Evolutionary conservation across 2,888 invertebrate genomes (phyloP), one percentile per base, ranked within the genome.

Genomic region (Pseudococcus viburni): DNA sequence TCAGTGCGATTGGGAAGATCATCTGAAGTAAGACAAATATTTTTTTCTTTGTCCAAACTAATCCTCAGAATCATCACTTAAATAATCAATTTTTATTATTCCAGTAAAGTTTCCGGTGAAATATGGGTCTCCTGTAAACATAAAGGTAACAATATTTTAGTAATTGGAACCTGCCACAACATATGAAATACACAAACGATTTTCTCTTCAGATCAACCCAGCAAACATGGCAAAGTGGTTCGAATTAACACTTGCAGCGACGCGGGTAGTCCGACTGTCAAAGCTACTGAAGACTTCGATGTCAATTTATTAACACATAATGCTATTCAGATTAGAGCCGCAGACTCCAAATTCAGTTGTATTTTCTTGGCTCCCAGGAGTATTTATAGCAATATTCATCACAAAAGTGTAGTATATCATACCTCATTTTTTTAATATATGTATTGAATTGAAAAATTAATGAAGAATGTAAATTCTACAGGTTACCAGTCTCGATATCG

Each of bases 91-190:
- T 87, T 87, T 55, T 33, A 9, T 15, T 87, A 26, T 91, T 92
- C 73, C 90, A 93, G 93, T 90, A 91, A 93, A 89, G 92, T 93
- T 0, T 92, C 93, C 89, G 91, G 91, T 83, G 91, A 92, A 90
- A 92, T 92, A 39, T 93, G 93, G 93, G 92, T 93, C 90, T 93
- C 93, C 0, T 92, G 92, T 17, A 93, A 93, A 91, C 92, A 91
- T 46, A 90, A 90, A 90, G 90, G 90, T 90, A 89, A 22, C 26
- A 33, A 33, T 33, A 33, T 33, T 33, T 3, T 33, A 33, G 26
- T n/a, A 33, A 33, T 3, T 33, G 1, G 3, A 1, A 33, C 26
- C 26, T 33, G 26, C 26, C 26, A 3, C 26, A 33, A 33, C 26
- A 33, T 33, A 33, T 2, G 26, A 33, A 33, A 33, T 33, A 33